Conservation (phyloP, 1,140 invertebrate genomes). For the Eciton burchellii region DNA sequence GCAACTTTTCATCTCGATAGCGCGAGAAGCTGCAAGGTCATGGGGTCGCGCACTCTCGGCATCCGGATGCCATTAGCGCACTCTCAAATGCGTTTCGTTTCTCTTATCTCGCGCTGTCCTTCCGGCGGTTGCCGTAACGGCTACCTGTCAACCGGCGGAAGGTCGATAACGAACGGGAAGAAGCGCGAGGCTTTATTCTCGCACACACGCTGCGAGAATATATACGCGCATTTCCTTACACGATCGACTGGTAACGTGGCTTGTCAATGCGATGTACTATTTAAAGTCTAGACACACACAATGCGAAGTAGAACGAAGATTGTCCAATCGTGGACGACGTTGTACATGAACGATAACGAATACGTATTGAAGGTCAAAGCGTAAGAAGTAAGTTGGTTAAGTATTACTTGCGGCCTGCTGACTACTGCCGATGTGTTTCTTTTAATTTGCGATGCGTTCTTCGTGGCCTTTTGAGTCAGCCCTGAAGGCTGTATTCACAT, state of each 20-base stretch:
- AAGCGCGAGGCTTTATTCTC: constrained; percentile 22
- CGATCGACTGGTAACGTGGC: constrained; percentile 55
- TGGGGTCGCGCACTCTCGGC: constrained; percentile 16
- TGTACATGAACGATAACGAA: neutral
- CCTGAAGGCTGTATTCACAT: neutral
- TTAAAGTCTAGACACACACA: neutral
- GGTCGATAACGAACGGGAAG: constrained; percentile 6
- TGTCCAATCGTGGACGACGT: neutral
- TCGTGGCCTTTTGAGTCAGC: neutral
- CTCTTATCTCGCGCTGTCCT: constrained; percentile 37
- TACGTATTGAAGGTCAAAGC: neutral
- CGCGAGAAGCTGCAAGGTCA: constrained; percentile 38
- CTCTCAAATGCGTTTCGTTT: constrained; percentile 32
- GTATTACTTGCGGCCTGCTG: neutral
- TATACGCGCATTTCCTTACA: constrained; percentile 40
- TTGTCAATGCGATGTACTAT: constrained; percentile 25
- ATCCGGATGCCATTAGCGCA: constrained; percentile 58
- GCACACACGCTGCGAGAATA: neutral
- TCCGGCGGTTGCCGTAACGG: constrained; percentile 37
- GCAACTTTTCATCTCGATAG: constrained; percentile 36
- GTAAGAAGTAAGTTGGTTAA: neutral
- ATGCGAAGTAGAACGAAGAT: neutral
- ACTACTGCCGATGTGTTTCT: neutral
- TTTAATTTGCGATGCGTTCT: neutral
- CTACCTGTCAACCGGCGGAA: constrained; percentile 28